phyloP scores from a whole-genome alignment of 2,888 invertebrate genomes.

The Onthophagus sagittarius region DNA sequence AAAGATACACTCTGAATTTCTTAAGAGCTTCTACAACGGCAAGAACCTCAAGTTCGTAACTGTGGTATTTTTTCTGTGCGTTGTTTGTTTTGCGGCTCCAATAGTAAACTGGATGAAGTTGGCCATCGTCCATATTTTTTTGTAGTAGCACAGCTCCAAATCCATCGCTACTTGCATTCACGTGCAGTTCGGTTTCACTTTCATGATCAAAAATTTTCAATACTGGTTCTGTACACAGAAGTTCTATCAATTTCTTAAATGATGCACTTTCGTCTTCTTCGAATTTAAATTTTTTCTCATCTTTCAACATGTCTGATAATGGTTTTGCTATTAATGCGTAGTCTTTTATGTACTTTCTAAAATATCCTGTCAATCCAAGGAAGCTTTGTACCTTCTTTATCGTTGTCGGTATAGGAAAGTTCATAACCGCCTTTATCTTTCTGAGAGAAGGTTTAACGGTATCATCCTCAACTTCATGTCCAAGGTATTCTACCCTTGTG shows the following conservation, averaged over 20 bases:
- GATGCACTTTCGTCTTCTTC: too few species aligned
- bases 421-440: background rate
- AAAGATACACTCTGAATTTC: constrained; percentile 38
- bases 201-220: too few species aligned
- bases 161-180: constrained; percentile 21
- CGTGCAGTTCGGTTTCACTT: too few species aligned
- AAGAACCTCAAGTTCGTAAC: constrained; percentile 40
- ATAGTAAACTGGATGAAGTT: constrained; percentile 36
- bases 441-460: background rate
- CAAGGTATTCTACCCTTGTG: constrained; percentile 25
- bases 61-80: constrained; percentile 35
- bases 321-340: constrained; percentile 3
- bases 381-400: background rate
- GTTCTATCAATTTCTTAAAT: background rate
- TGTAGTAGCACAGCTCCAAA: constrained; percentile 35
- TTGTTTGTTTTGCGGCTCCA: constrained; percentile 35
- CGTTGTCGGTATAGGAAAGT: background rate
- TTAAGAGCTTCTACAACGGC: constrained; percentile 37
- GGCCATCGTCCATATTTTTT: constrained; percentile 26
- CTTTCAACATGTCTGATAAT: background rate
- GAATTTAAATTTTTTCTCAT: background rate
- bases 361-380: constrained; percentile 13
- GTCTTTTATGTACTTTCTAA: constrained; percentile 1
- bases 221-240: constrained; percentile 13
- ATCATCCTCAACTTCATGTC: constrained; percentile 25